Evolutionary conservation across 2,888 invertebrate species (phyloP), one percentile per base, ranked within the genome.

Genomic region (Hemicrepidius hirtus): DNA sequence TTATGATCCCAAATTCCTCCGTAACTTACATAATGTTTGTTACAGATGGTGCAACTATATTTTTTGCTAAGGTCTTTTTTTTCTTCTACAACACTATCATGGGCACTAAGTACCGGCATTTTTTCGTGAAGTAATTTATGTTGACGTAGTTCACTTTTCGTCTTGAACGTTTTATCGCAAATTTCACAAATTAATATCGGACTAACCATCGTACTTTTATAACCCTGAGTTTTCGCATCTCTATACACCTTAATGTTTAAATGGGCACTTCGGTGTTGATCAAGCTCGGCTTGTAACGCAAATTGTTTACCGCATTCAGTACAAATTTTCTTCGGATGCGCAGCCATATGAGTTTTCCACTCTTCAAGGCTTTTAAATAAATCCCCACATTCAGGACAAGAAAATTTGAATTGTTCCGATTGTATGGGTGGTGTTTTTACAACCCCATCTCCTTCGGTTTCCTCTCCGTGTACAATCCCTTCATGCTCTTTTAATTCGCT

Each of bases 231-330:
- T 79, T 90, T 89, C 0, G 92, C 90, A 60, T 92, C 92, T 77
- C 91, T 90, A 80, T 91, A 92, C 59, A 92, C 88, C 79, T 92
- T 92, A 1, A 92, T 88, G 77, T 92, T 90, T 75, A 92, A 86
- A 82, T 93, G 92, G 4, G 90, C 88, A 79, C 90, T 91, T 73
- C 91, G 89, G 80, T 93, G 93, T 79, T 92, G 91, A 0, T 90
- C 89, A 1, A 92, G 85, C 76, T 92, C 91, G 0, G 88, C 87
- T 21, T 90, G 89, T 3, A 90, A 88, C 59, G 88, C 83, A 83
- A 92, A 92, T 63, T 89, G 88, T 81, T 91, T 89, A 13, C 90
- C 90, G 78, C 92, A 93, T 59, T 92, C 90, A 12, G 72, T 92
- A 92, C 65, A 88, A 88, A 77, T 89, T 88, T 0, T 88, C 88